Base-by-base conservation (phyloP, 2,888 invertebrate species). In the Ethmia dodecea region DNA sequence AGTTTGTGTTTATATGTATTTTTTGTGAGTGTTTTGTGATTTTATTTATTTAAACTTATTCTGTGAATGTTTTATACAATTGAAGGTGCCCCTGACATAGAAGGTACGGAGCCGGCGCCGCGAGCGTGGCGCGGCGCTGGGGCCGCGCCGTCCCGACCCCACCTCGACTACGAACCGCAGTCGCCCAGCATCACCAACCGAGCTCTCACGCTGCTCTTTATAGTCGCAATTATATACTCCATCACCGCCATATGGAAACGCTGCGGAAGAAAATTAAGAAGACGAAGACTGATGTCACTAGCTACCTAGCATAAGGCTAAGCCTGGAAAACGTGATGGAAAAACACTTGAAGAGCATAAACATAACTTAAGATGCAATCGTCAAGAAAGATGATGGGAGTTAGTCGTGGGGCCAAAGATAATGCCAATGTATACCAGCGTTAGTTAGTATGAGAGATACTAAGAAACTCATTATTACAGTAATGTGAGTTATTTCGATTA, bases 121-220 rank as follows among this genome's bases (percentile, higher is more conserved):
- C 83, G 88, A 43, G 87, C 86, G 10, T 90, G 89, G 89, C 76
- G 89, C 5, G 88, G 87, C 8, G 84, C 86, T 6, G 84, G 72
- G 8, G 80, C 73, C 1, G 75, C 62, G 13, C 75, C 71, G 18
- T 69, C 67, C 1, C 55, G 60, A 1, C 40, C 49, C 2, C 60
- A 53, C 13, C 46, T 42, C 2, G 60, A 49, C 9, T 24, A 12
- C n/a, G 60, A 56, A 9, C 42, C 46, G 41, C 59, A 39, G 4
- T 5, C 29, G 73, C 52, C 45, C 77, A 49, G 48, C 14, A 41
- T 67, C 18, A 40, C 52, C 20, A 55, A 44, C 37, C 60, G 72
- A 3, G 65, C 65, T 2, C 36, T 72, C 30, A 60, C 71, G 0
- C 51, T 79, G 0, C 45, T 68, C 1, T 55, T 67, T 22, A 49